These are phyloP conservation scores for Scopus umbretta DNA, from an alignment of 2,113 vertebrate species.

Conservation along the genomic window DNA sequence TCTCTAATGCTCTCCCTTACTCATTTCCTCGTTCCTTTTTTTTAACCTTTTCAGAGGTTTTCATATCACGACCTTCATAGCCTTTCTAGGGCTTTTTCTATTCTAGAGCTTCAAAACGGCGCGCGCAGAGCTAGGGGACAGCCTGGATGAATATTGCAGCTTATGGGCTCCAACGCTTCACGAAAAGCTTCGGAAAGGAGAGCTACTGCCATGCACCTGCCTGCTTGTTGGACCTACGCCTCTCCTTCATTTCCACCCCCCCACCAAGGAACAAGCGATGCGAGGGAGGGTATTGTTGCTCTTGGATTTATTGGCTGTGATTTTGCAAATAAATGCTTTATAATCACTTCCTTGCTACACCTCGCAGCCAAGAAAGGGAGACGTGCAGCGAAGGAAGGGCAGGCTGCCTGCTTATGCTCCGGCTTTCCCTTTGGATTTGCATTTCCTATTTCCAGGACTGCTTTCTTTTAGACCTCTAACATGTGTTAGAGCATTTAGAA, in stretches of 20 bases:
- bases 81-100: not conserved
- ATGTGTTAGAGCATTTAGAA: not conserved
- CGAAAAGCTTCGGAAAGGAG: not conserved
- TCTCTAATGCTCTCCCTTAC: not conserved
- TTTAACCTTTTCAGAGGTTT: not conserved
- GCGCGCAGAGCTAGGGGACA: not conserved
- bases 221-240: not conserved
- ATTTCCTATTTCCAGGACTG: not conserved
- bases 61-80: not conserved
- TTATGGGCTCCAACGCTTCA: not conserved
- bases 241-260: not conserved
- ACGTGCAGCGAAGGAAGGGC: not conserved
- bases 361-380: conserved; percentile 13
- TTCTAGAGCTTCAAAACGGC: not conserved
- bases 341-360: conserved; percentile 41
- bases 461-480: not conserved
- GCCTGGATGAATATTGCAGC: not conserved
- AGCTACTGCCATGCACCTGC: not conserved
- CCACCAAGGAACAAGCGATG: not conserved
- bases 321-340: conserved; percentile 43
- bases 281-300: not conserved
- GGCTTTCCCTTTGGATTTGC: not conserved
- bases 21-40: not conserved
- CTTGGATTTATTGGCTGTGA: conserved; percentile 38
- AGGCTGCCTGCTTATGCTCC: not conserved